Evolutionary conservation across 2,797 vertebrate genomes (phyloP), one percentile per base, ranked within the genome.

Genomic region (Benthosema pterotum): DNA sequence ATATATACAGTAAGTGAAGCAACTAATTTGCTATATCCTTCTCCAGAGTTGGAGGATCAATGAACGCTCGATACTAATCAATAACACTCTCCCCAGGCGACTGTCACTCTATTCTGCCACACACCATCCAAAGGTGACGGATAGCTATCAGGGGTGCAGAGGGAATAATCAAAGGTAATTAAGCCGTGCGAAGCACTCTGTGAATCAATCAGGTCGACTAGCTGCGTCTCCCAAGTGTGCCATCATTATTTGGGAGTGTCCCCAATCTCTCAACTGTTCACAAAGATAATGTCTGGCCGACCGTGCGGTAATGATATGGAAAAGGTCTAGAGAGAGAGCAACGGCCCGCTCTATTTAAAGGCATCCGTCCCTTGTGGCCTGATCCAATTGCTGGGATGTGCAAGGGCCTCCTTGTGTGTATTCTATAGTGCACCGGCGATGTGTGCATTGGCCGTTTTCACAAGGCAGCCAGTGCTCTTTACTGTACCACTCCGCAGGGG

Each of bases 161-260:
- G 66, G 76, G 71, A 50, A 18, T n/a, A 67, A 75, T 53, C 55
- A 65, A 74, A 74, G 11, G 47, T 60, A 79, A 83, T 78, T 78
- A 74, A 65, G 63, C 70, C 48, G 62, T n/a, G 11, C 5, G 22
- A 25, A 5, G 22, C 5, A 25, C 5, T 62, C n/a, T 47, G 49
- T 50, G 60, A 55, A 82, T 86, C 75, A 69, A 63, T 84, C 18
- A 42, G 52, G 49, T 58, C 18, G 58, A 15, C 75, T 32, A n/a
- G n/a, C 42, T 42, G 52, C n/a, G n/a, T 59, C 52, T 65, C 62
- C 58, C 25, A 2, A 52, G 54, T 68, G 63, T 43, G 46, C 53
- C 51, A 55, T 70, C 74, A 64, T 57, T 74, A 65, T 64, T 67
- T 60, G 17, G 42, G 54, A 68, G 22, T 25, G 43, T 57, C 12